Conservation (phyloP, 2,113 vertebrate genomes). For the Catharus bicknelli region DNA sequence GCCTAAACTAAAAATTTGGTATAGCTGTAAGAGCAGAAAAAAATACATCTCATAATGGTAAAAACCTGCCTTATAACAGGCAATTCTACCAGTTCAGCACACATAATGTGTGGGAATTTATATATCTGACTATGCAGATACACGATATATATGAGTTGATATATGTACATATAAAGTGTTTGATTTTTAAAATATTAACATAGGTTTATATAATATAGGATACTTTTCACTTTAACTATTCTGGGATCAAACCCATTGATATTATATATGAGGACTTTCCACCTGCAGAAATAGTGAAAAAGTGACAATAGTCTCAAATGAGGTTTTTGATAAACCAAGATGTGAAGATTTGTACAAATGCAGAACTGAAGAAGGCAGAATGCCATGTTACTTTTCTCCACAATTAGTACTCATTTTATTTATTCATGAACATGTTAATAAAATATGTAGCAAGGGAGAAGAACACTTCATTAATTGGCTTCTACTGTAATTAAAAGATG, state of each 20-base stretch:
- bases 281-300: neutral
- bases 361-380: neutral
- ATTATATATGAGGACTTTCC: neutral
- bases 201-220: neutral
- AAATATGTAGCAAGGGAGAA: constrained; percentile 57
- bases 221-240: neutral
- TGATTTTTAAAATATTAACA: neutral
- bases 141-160: neutral
- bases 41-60: neutral
- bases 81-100: neutral
- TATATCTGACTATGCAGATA: neutral
- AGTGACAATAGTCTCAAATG: neutral
- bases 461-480: constrained; percentile 21
- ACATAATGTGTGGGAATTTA: neutral
- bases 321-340: neutral
- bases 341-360: neutral
- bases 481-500: constrained; percentile 60
- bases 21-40: neutral
- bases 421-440: constrained; percentile 55
- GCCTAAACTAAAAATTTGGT: constrained; percentile 5
- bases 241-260: neutral
- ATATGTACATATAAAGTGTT: neutral
- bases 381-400: constrained; percentile 26
- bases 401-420: constrained; percentile 41
- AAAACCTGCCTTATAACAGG: neutral